phyloP scores from a whole-genome alignment of 2,797 vertebrate genomes.

The Argentina silus region DNA sequence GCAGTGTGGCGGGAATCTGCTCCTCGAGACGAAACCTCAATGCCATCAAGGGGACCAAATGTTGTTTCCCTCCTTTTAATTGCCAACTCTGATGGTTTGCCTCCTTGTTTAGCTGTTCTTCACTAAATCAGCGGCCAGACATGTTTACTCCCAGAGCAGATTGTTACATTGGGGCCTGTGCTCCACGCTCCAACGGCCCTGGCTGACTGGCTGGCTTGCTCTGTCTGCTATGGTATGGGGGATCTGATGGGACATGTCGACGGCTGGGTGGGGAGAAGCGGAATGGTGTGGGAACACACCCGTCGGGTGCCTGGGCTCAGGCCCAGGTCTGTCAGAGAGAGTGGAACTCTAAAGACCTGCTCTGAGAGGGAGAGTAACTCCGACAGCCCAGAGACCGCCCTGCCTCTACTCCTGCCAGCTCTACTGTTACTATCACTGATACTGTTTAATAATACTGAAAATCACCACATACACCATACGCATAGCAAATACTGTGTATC shows the following conservation, averaged over 20 bases:
- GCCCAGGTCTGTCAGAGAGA: conserved; percentile 51
- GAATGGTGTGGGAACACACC: conserved; percentile 38
- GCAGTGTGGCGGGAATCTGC: conserved; percentile 20
- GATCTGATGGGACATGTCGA: conserved; percentile 44
- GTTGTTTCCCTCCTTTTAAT: conserved; percentile 64
- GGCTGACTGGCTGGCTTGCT: background rate
- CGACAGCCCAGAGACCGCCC: conserved; percentile 23
- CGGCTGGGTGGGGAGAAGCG: conserved; percentile 28
- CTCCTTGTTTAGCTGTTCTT: conserved; percentile 33
- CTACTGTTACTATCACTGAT: conserved; percentile 36
- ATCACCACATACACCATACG: too few relatives aligned
- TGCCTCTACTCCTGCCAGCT: conserved; percentile 28
- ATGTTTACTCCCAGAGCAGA: conserved; percentile 52
- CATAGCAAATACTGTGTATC: background rate
- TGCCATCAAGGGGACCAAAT: conserved; percentile 70
- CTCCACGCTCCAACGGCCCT: background rate
- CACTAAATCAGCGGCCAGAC: conserved; percentile 65
- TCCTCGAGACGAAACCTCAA: conserved; percentile 70
- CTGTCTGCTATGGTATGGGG: conserved; percentile 11
- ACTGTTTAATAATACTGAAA: background rate
- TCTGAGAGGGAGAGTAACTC: conserved; percentile 23
- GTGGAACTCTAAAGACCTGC: conserved; percentile 34
- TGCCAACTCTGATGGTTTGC: conserved; percentile 19
- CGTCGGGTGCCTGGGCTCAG: conserved; percentile 44
- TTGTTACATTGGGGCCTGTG: conserved; percentile 54